Conservation (phyloP, 2,888 invertebrate species). For the Dascillus cervinus region DNA sequence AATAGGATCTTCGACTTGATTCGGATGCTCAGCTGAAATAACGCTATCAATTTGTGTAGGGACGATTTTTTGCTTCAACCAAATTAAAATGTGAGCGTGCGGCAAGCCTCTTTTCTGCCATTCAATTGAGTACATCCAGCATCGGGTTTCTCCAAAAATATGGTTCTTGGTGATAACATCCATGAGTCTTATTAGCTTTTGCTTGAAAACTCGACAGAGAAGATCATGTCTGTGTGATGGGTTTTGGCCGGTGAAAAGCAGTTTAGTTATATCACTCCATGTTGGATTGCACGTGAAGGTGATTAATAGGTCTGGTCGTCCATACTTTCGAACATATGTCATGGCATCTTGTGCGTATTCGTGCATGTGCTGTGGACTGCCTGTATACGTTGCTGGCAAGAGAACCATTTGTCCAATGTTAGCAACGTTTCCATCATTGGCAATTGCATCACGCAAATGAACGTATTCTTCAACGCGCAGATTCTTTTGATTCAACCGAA, state of each 20-base stretch:
- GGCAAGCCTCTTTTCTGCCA: conserved; percentile 29
- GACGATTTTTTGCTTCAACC: conserved; percentile 24
- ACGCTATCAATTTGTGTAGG: conserved; percentile 29
- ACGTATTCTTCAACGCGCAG: conserved; percentile 31
- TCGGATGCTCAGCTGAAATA: conserved; percentile 31
- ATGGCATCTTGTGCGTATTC: conserved; percentile 30
- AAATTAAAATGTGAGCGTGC: conserved; percentile 29
- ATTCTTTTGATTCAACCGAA: conserved; percentile 29
- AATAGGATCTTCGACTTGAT: conserved; percentile 23
- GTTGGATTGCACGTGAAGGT: conserved; percentile 29
- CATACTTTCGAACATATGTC: conserved; percentile 30
- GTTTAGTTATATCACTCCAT: conserved; percentile 23
- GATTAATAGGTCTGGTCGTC: conserved; percentile 26
- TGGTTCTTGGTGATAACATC: conserved; percentile 17
- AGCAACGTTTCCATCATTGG: conserved; percentile 21
- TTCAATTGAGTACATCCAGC: conserved; percentile 29
- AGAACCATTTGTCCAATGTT: conserved; percentile 22
- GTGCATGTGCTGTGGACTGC: conserved; percentile 30
- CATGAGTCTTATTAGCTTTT: conserved; percentile 22
- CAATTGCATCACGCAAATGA: conserved; percentile 31
- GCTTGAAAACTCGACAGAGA: conserved; percentile 22
- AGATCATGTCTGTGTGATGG: conserved; percentile 21
- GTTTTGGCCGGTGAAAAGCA: conserved; percentile 6
- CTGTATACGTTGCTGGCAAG: conserved; percentile 25
- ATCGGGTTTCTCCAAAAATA: conserved; percentile 23